These are phyloP conservation scores for Eurystomus glaucurus DNA, from an alignment of 2,797 vertebrate genomes.

Conservation along the genomic window DNA sequence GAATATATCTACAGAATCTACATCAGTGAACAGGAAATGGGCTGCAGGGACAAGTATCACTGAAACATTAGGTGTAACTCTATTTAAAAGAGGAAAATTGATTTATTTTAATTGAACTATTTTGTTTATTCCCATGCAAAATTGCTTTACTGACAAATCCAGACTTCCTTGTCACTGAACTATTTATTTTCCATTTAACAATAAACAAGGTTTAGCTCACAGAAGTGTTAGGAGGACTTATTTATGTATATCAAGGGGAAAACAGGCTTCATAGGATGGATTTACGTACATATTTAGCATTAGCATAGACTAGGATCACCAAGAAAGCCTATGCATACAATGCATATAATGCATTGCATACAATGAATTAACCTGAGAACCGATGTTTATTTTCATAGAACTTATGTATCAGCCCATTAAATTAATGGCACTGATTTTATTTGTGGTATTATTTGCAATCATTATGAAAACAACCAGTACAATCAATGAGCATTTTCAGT, in stretches of 20 bases:
- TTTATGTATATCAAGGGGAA: not conserved
- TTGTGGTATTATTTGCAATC: not conserved
- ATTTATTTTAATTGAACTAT: not conserved
- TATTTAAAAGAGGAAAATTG: not conserved
- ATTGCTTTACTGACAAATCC: not conserved
- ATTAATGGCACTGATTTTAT: not conserved
- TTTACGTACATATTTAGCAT: conserved; percentile 58
- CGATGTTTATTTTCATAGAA: conserved; percentile 12
- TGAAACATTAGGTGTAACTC: not conserved
- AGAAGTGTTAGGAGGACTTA: conserved; percentile 28
- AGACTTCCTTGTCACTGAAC: not conserved
- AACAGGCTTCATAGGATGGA: conserved; percentile 36
- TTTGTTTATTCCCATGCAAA: not conserved
- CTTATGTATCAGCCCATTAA: not conserved
- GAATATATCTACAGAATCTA: not conserved
- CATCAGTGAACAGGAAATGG: not conserved
- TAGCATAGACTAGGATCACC: conserved; percentile 3
- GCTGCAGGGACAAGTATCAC: not conserved
- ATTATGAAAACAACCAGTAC: not conserved
- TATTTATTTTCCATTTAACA: not conserved
- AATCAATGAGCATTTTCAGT: not conserved
- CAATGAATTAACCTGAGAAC: conserved; percentile 33
- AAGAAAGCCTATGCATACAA: conserved; percentile 8
- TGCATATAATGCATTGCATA: not conserved
- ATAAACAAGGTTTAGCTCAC: not conserved